Evolutionary conservation across 2,888 invertebrate genomes (phyloP), one percentile per base, ranked within the genome.

Genomic region (Anoncus sp.): DNA sequence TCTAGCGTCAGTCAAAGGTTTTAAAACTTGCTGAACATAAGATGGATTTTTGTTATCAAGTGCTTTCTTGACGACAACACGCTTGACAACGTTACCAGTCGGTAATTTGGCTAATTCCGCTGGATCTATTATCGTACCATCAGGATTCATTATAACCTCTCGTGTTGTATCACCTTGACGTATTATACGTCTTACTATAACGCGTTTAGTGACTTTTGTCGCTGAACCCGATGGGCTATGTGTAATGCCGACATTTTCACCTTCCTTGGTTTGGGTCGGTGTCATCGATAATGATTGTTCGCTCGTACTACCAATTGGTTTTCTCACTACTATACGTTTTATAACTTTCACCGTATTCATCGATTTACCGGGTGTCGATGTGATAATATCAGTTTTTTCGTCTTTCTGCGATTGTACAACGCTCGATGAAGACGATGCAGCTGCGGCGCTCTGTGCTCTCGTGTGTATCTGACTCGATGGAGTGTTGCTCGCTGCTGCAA

Each of bases 141-240:
- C 91, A 0, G 91, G 90, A 83, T 91, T 90, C 89, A 91, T 90
- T 16, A 91, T 88, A 0, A 91, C 87, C 49, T 91, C 91, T 7
- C 90, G 83, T 0, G 89, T 90, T 0, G 88, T 90, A 57, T 91
- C 90, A 0, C 91, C 91, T 14, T 90, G 90, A 4, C 91, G 87
- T 27, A 91, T 90, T 16, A 91, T 91, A 81, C 90, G 84, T 5
- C 91, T 86, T 0, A 91, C 90, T n/a, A 91, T 91, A 0, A 91
- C 89, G 69, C 91, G 78, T 40, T 89, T 90, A 0, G 88, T 90
- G 9, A 89, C 86, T 35, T 90, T 90, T 0, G 85, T 82, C 4
- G 83, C 86, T 3, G 84, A 51, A 3, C 75, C 55, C 12, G 77
- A 63, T 2, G 78, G 60, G 20, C 62, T 74, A n/a, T 59, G 66